Evolutionary conservation across 92 coral and sea anemone genomes (phyloP), one percentile per base, ranked within the genome.

Genomic region (Parazoanthus atlanticus): DNA sequence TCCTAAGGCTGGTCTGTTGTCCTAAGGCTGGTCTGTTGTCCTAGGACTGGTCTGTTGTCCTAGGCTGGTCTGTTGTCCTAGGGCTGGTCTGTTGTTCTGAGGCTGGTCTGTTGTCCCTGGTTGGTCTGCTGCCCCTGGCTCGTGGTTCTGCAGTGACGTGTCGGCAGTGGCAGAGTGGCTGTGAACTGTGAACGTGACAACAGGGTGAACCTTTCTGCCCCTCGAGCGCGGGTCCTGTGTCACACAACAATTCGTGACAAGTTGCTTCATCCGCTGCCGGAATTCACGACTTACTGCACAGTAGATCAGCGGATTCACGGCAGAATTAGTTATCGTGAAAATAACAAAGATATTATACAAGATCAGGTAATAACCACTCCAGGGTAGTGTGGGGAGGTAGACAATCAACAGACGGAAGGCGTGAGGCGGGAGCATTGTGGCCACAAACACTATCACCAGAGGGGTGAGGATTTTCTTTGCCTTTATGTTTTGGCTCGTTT

Each of bases 391-490:
- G 6, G 82, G 82, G 58, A 78, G 34, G 34, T 78, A 78, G 19
- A 78, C 19, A 16, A 43, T 16, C 36, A 78, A 15, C 33, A 78
- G 65, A 49, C 82, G 82, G 64, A 78, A 49, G 1, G 64, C 64
- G 17, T 78, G 58, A 15, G 64, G 58, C 38, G 82, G 82, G 61
- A 78, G 64, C 82, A 78, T 78, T 10, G 82, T 78, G 21, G 40
- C 16, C 33, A 49, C 82, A 78, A 78, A 78, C 19, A 78, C 82
- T 23, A 78, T 78, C 23, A 78, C 82, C 6, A 78, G 40, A 16
- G 82, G 82, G 64, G 82, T 78, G 61, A 78, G 82, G 61, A 78
- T 43, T 78, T 78, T 78, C 36, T 78, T 78, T 46, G 82, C 82
- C 32, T 78, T 78, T 29, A 41, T 43, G 64, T 78, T 78, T 15